phyloP scores from a whole-genome alignment of 2,113 vertebrate species.

The Lontra canadensis region DNA sequence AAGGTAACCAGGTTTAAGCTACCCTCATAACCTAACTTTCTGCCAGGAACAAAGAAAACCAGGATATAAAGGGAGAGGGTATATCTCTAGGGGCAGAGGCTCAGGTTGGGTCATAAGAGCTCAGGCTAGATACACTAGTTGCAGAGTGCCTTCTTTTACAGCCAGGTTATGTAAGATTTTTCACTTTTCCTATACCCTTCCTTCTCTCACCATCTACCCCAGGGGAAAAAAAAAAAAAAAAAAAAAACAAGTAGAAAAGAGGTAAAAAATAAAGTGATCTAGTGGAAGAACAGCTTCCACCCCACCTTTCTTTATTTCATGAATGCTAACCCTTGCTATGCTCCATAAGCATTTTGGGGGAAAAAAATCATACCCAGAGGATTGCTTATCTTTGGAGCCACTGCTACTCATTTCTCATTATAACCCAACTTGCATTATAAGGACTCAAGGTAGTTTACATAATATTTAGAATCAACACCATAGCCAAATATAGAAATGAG shows the following conservation, averaged over 20 bases:
- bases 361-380: background rate
- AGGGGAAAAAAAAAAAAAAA: background rate
- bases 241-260: background rate
- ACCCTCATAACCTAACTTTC: background rate
- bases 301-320: background rate
- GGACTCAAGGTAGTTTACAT: slow-evolving; percentile 38
- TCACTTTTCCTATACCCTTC: background rate
- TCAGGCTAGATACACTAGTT: background rate
- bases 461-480: slow-evolving; percentile 66
- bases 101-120: background rate
- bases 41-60: background rate
- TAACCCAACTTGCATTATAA: slow-evolving; percentile 39
- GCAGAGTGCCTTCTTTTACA: background rate
- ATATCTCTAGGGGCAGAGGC: background rate
- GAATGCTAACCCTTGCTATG: background rate
- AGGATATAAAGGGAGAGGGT: background rate
- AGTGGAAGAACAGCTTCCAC: background rate
- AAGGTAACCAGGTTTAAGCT: background rate
- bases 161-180: background rate
- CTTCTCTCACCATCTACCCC: background rate
- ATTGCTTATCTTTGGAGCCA: background rate
- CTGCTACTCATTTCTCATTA: slow-evolving; percentile 37
- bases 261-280: background rate
- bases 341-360: background rate
- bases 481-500: slow-evolving; percentile 54